Percentiles rank a stretch among this genome's conserved stretches.
phyloP scores from a whole-genome alignment of 2,113 vertebrate genomes.

The Siphamia tubifer region DNA sequence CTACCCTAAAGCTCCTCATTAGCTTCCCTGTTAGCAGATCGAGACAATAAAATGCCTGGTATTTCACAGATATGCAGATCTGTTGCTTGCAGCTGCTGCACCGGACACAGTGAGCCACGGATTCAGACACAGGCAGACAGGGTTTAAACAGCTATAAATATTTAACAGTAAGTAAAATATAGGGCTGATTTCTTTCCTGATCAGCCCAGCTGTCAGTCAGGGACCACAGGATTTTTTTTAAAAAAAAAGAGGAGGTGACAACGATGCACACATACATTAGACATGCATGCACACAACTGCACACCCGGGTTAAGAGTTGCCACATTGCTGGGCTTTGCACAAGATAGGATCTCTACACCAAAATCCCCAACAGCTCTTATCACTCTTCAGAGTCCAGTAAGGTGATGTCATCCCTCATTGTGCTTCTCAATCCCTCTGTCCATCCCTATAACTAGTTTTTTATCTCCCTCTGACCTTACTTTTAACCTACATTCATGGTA shows the following conservation, averaged over 20 bases:
- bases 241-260: not conserved
- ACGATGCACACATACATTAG: not conserved
- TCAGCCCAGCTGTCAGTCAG: conserved; percentile 54
- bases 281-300: not conserved
- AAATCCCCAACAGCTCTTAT: conserved; percentile 48
- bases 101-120: not conserved
- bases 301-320: conserved; percentile 15
- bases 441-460: conserved; percentile 20
- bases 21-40: conserved; percentile 26
- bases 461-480: conserved; percentile 28
- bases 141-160: conserved; percentile 64
- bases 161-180: conserved; percentile 49
- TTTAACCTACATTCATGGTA: conserved; percentile 8
- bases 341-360: conserved; percentile 36
- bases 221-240: conserved; percentile 12
- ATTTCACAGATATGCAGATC: conserved; percentile 41
- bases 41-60: conserved; percentile 4
- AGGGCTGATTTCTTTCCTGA: conserved; percentile 33
- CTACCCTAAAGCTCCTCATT: conserved; percentile 34
- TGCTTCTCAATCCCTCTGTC: conserved; percentile 9
- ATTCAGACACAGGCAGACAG: conserved; percentile 1
- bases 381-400: conserved; percentile 31
- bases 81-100: conserved; percentile 32
- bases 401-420: conserved; percentile 59
- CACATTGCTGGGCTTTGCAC: conserved; percentile 36